Percentiles rank a stretch among this genome's conserved stretches.
Conservation (phyloP, 2,888 invertebrate genomes). For the Acanthacorydalis orientalis region DNA sequence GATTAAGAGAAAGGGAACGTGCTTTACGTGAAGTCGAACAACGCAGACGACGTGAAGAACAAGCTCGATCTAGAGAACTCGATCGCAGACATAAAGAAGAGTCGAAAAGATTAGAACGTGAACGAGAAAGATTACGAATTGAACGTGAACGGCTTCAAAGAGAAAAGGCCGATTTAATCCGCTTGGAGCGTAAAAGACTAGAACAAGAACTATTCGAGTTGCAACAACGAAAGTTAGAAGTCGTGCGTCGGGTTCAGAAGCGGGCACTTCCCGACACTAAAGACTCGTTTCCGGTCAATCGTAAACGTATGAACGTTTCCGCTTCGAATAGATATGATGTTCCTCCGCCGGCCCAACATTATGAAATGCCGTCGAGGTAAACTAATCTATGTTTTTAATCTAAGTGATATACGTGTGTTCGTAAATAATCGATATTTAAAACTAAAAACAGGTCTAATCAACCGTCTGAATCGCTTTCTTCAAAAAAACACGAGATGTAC, state of each 20-base stretch:
- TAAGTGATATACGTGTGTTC: too few relatives aligned
- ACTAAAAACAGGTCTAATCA: not conserved
- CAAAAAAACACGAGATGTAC: conserved; percentile 3
- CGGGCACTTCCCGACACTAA: conserved; percentile 28
- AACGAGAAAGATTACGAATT: conserved; percentile 61
- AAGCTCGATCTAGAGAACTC: conserved; percentile 58
- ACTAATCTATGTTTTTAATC: conserved; percentile 1
- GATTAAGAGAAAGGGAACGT: conserved; percentile 61
- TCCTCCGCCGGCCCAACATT: conserved; percentile 26
- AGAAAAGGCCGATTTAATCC: conserved; percentile 39
- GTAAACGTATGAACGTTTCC: conserved; percentile 19
- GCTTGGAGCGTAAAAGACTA: conserved; percentile 50
- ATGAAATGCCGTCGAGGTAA: too few relatives aligned
- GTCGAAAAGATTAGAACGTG: conserved; percentile 62
- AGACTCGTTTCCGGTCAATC: conserved; percentile 19
- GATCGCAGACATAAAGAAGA: conserved; percentile 74
- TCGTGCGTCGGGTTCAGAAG: conserved; percentile 36
- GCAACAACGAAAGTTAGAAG: conserved; percentile 44
- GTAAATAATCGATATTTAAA: not conserved
- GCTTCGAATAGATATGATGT: conserved; percentile 33
- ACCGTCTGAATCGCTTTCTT: not conserved
- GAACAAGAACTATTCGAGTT: conserved; percentile 70
- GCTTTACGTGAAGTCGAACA: conserved; percentile 60
- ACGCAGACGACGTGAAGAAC: conserved; percentile 61
- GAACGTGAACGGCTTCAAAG: conserved; percentile 80